Percentiles rank a stretch among this genome's conserved stretches.
phyloP scores from a whole-genome alignment of 2,113 vertebrate species.

The Xiphias gladius region DNA sequence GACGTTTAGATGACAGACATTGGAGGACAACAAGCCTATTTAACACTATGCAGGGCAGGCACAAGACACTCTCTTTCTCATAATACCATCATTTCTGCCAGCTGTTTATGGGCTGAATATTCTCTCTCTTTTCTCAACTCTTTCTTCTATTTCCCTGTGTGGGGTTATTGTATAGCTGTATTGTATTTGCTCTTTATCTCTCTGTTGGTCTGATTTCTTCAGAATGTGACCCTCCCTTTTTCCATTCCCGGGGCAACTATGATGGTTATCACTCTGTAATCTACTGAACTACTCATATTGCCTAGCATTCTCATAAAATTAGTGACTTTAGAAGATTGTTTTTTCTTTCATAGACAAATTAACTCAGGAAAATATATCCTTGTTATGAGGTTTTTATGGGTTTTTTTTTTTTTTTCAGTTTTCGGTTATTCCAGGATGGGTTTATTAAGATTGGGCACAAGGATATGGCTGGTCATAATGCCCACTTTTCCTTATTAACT shows the following conservation, averaged over 20 bases:
- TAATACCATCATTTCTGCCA: constrained; percentile 68
- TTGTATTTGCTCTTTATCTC: constrained; percentile 31
- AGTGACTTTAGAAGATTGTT: constrained; percentile 78
- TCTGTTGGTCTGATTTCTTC: constrained; percentile 53
- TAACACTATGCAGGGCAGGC: constrained; percentile 54
- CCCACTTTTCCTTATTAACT: constrained; percentile 78
- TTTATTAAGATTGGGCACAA: constrained; percentile 75
- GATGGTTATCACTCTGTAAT: constrained; percentile 84
- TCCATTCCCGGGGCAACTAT: constrained; percentile 68
- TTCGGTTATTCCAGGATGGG: constrained; percentile 66
- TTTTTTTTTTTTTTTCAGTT: constrained; percentile 38
- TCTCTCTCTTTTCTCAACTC: constrained; percentile 43
- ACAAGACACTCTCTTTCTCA: constrained; percentile 66
- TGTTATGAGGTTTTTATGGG: constrained; percentile 66
- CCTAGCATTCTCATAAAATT: constrained; percentile 82
- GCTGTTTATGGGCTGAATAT: constrained; percentile 74
- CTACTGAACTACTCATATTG: constrained; percentile 83
- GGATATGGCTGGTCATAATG: constrained; percentile 75
- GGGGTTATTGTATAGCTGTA: constrained; percentile 52
- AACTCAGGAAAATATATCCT: constrained; percentile 81
- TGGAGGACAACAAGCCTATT: constrained; percentile 73
- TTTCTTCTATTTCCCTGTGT: constrained; percentile 23
- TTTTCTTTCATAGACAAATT: constrained; percentile 80
- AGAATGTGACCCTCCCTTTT: constrained; percentile 62
- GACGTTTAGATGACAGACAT: constrained; percentile 42